Percentiles rank a stretch among this genome's conserved stretches.
These are phyloP conservation scores for Gymnarchus niloticus DNA, from an alignment of 2,113 vertebrate species.

Conservation along the genomic window DNA sequence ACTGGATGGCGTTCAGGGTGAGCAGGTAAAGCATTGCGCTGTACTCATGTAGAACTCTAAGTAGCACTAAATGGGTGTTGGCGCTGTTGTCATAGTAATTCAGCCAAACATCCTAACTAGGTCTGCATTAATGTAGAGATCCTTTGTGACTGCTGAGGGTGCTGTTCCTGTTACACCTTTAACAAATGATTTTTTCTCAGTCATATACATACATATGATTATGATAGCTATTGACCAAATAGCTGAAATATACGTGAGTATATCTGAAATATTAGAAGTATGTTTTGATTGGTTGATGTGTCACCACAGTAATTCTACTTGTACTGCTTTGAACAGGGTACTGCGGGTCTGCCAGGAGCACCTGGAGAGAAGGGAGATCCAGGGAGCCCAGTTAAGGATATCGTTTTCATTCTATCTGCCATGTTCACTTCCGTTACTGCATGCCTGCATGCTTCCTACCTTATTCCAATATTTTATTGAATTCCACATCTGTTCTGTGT, in stretches of 20 bases:
- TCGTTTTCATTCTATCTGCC: neutral
- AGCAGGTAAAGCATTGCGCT: slow-evolving; percentile 61
- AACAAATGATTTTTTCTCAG: no score
- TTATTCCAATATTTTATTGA: neutral
- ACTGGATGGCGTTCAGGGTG: slow-evolving; percentile 66
- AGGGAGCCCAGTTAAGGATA: slow-evolving; percentile 60
- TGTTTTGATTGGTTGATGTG: neutral
- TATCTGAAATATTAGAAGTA: neutral
- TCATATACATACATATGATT: neutral
- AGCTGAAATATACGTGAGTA: neutral
- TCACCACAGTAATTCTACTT: neutral
- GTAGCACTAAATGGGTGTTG: no score
- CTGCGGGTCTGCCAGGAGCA: slow-evolving; percentile 54
- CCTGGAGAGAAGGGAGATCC: slow-evolving; percentile 59
- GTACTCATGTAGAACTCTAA: no score
- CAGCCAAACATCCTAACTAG: no score
- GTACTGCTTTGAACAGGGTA: slow-evolving; percentile 55
- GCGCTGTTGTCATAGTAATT: no score
- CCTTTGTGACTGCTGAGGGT: no score
- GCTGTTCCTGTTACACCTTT: no score
- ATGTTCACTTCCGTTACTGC: slow-evolving; percentile 1
- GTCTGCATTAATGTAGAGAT: no score
- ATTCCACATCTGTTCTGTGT: neutral
- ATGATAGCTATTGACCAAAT: neutral
- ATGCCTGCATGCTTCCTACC: neutral